phyloP scores from a whole-genome alignment of 2,113 vertebrate genomes.

The zebrafish (Danio rerio) region GRCz12tu NC_133176.1:47346001-47346500 shows the following conservation, averaged over 20 bases:
- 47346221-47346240: not conserved
- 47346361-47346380: constrained; percentile 2
- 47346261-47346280: not conserved
- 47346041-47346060: not conserved
- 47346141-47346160: not conserved
- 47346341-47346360: not conserved
- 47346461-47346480: too few relatives aligned
- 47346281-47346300: not conserved
- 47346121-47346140: not conserved
- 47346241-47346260: not conserved
- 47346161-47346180: not conserved
- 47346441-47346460: too few relatives aligned
- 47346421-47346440: too few relatives aligned
- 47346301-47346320: too few relatives aligned
- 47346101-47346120: not conserved
- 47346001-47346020: not conserved
- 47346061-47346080: not conserved
- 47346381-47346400: not conserved
- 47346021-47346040: constrained; percentile 10
- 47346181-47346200: not conserved
- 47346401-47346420: too few relatives aligned
- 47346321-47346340: too few relatives aligned
- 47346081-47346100: not conserved
- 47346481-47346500: too few relatives aligned
- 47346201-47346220: not conserved